Evolutionary conservation across 2,113 vertebrate genomes (phyloP).

Genomic region (Merops nubicus): DNA sequence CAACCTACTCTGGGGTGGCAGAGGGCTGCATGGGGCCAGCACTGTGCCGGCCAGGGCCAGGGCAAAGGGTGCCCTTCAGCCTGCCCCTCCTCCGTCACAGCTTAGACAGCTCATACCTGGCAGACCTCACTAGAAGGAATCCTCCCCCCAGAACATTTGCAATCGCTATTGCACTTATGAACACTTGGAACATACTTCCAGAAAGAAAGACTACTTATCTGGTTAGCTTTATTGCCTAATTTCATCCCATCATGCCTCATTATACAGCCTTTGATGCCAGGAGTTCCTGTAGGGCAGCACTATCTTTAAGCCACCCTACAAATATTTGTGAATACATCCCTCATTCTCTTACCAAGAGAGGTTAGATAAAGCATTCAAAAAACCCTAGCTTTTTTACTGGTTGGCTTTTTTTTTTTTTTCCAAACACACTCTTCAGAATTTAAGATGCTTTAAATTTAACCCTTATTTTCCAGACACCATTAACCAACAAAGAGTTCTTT

Average conservation of each 20-base stretch:
- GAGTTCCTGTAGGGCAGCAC: not conserved
- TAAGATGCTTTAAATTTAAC: conserved; percentile 10
- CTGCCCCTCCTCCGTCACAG: fast-evolving
- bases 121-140: not conserved
- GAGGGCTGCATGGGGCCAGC: fast-evolving
- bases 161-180: not conserved
- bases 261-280: not conserved
- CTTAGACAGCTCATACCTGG: too few species aligned
- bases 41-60: fast-evolving
- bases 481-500: not conserved
- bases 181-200: not conserved
- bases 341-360: not conserved
- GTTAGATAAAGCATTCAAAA: not conserved
- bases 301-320: not conserved
- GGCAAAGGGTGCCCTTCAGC: not conserved
- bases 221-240: not conserved
- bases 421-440: not conserved
- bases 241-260: not conserved
- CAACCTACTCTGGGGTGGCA: fast-evolving
- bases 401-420: not conserved
- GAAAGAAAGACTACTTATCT: not conserved
- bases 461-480: not conserved
- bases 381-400: not conserved
- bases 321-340: not conserved
- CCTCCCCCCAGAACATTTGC: not conserved